phyloP scores from a whole-genome alignment of 2,888 invertebrate species.

The Cremastinae sp. region DNA sequence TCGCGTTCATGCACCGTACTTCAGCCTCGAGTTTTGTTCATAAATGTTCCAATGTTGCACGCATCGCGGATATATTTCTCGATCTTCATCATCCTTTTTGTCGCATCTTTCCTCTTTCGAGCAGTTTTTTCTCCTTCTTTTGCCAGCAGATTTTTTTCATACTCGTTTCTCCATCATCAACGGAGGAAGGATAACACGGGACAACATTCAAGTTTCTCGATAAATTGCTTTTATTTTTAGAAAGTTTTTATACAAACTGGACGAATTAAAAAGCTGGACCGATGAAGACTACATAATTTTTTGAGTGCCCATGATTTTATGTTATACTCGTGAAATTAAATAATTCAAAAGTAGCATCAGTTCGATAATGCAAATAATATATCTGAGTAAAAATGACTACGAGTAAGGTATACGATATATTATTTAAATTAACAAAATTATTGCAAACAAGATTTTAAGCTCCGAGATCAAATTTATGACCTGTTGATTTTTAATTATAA shows the following conservation, averaged over 20 bases:
- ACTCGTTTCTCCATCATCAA: conserved; percentile 25
- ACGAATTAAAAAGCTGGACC: neutral
- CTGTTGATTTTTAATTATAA: no score
- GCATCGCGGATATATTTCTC: conserved; percentile 37
- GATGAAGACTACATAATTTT: no score
- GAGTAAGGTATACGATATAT: no score
- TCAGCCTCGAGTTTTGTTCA: conserved; percentile 10
- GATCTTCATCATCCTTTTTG: conserved; percentile 23
- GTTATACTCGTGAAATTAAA: no score
- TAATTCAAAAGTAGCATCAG: no score
- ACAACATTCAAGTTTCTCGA: conserved; percentile 44
- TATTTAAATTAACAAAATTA: no score
- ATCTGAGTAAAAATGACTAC: no score
- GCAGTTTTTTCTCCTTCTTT: conserved; percentile 9
- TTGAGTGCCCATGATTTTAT: no score
- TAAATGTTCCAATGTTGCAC: conserved; percentile 24
- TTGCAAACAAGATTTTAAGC: no score
- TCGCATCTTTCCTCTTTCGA: conserved; percentile 9
- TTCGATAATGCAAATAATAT: no score
- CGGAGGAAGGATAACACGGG: conserved; percentile 22
- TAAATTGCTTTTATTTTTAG: conserved; percentile 48
- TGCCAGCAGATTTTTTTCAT: conserved; percentile 24
- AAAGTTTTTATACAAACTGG: conserved; percentile 8
- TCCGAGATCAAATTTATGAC: no score
- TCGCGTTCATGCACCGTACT: neutral